Conservation (phyloP, 2,888 invertebrate species). For the Ceramica pisi region DNA sequence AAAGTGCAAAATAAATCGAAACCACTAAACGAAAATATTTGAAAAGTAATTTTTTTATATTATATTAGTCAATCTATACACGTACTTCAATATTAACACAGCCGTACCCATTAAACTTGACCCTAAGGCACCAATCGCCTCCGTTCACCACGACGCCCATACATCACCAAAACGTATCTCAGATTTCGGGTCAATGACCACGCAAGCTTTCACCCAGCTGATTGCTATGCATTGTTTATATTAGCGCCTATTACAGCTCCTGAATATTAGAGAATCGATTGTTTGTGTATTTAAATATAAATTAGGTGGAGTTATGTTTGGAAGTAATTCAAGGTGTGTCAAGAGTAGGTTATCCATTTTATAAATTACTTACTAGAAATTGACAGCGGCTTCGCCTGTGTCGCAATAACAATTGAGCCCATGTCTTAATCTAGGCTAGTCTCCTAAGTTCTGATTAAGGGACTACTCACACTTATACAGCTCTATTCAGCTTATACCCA, state of each 20-base stretch:
- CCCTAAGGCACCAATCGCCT: conserved; percentile 65
- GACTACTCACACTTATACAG: no score
- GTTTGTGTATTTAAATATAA: conserved; percentile 46
- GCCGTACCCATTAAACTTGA: conserved; percentile 70
- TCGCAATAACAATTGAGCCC: no score
- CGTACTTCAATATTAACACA: conserved; percentile 16
- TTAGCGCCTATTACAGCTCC: conserved; percentile 40
- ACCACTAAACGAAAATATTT: no score
- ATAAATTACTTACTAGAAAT: not conserved
- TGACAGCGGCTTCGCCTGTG: not conserved
- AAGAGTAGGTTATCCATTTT: not conserved
- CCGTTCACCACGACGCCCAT: conserved; percentile 69
- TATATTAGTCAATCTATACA: not conserved
- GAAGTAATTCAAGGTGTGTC: not conserved
- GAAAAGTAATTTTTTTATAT: no score
- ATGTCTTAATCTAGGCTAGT: no score
- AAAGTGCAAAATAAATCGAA: no score
- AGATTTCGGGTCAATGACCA: conserved; percentile 68
- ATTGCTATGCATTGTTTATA: conserved; percentile 66
- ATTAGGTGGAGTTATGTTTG: conserved; percentile 19
- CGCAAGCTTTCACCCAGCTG: conserved; percentile 67
- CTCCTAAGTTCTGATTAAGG: no score
- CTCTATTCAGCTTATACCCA: no score
- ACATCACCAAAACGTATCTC: conserved; percentile 70
- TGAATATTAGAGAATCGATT: conserved; percentile 42